A percentile compares a stretch with the other conserved stretches of the same genome.
Conservation (phyloP, 1,140 invertebrate species). For the Liolophura sinensis region DNA sequence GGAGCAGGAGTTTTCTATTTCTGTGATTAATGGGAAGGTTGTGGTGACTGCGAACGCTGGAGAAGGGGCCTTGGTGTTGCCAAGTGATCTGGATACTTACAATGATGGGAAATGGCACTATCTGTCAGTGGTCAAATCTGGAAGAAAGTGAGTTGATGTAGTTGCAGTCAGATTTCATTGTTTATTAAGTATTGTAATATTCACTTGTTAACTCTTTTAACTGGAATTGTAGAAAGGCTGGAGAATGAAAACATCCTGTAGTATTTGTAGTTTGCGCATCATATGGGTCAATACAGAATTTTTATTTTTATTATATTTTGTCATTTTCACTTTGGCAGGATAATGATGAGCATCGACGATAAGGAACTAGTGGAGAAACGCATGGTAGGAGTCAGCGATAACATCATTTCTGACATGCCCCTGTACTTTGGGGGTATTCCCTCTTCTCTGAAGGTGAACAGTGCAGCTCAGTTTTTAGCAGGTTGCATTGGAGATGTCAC, state of each 20-base stretch:
- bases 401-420: conserved; percentile 44
- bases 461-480: conserved; percentile 65
- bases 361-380: conserved; percentile 48
- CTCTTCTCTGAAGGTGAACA: conserved; percentile 53
- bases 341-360: conserved; percentile 83
- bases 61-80: conserved; percentile 25
- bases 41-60: conserved; percentile 60
- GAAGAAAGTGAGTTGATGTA: conserved; percentile 33
- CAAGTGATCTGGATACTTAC: conserved; percentile 67
- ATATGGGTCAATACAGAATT: too few species aligned
- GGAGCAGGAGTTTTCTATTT: conserved; percentile 68
- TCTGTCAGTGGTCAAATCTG: conserved; percentile 74
- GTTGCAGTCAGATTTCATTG: too few species aligned
- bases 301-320: not conserved
- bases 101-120: conserved; percentile 94
- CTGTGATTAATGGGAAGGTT: conserved; percentile 71
- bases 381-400: conserved; percentile 55
- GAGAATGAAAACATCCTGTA: too few species aligned
- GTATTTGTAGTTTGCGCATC: too few species aligned
- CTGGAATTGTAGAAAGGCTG: too few species aligned
- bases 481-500: conserved; percentile 89
- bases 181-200: too few species aligned
- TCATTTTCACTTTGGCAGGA: conserved; percentile 56
- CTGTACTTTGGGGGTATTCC: conserved; percentile 87
- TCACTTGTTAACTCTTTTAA: too few species aligned